Evolutionary conservation across 2,888 invertebrate species (phyloP).

Genomic region (Chaetoderma sp.): DNA sequence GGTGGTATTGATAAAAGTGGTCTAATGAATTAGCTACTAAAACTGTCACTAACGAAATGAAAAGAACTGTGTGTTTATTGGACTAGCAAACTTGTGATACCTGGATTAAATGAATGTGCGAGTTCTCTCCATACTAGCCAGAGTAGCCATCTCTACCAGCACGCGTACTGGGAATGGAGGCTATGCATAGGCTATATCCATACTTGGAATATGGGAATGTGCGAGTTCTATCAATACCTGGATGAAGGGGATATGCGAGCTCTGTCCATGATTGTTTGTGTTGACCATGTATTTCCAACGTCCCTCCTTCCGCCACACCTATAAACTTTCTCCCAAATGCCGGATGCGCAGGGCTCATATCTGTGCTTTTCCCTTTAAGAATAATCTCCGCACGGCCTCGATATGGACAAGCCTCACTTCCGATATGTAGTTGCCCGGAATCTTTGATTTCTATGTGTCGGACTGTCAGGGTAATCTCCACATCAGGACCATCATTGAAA

Average conservation of each 20-base stretch:
- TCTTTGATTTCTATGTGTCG: slow-evolving; percentile 19
- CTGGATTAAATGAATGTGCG: too few relatives aligned
- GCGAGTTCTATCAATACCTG: too few relatives aligned
- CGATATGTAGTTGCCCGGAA: slow-evolving; percentile 41
- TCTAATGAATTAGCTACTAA: too few relatives aligned
- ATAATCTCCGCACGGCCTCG: slow-evolving; percentile 32
- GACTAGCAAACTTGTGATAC: too few relatives aligned
- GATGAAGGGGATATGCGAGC: slow-evolving; percentile 10
- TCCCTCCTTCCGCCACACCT: slow-evolving; percentile 44
- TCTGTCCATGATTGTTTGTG: slow-evolving; percentile 50
- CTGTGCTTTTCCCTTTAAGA: slow-evolving; percentile 30
- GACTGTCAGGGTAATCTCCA: slow-evolving; percentile 8
- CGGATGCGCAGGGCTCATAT: slow-evolving; percentile 11
- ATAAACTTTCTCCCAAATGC: slow-evolving; percentile 50
- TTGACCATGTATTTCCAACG: slow-evolving; percentile 47
- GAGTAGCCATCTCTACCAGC: too few relatives aligned
- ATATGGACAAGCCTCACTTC: slow-evolving; percentile 40
- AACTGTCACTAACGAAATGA: too few relatives aligned
- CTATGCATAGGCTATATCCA: too few relatives aligned
- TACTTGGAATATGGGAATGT: too few relatives aligned
- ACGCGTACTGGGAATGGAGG: too few relatives aligned
- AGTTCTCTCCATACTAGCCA: too few relatives aligned
- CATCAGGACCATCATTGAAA: slow-evolving; percentile 20
- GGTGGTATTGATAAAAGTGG: too few relatives aligned
- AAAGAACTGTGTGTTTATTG: too few relatives aligned